These are phyloP conservation scores for Crioceris asparagi DNA, from an alignment of 2,888 invertebrate species.

Conservation along the genomic window DNA sequence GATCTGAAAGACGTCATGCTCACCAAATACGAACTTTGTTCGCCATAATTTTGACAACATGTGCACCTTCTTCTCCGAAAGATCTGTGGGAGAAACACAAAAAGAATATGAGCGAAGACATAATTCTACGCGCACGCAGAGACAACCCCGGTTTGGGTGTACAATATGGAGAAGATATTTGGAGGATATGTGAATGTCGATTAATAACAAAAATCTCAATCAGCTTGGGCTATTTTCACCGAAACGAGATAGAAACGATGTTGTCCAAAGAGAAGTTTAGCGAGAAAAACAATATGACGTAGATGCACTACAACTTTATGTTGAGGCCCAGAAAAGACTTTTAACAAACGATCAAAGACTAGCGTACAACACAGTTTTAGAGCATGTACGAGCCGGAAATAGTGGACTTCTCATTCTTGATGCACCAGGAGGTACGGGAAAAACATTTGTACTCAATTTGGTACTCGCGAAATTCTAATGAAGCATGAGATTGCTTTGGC, in stretches of 20 bases:
- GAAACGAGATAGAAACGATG: neutral
- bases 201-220: too few relatives aligned
- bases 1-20: neutral
- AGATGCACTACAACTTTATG: neutral
- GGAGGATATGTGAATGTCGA: too few relatives aligned
- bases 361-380: neutral
- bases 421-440: neutral
- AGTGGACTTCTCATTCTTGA: neutral
- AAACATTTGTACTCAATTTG: neutral
- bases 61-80: neutral
- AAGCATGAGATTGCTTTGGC: slow-evolving; percentile 3
- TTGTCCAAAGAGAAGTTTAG: neutral
- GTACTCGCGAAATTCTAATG: slow-evolving; percentile 1
- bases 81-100: slow-evolving; percentile 3
- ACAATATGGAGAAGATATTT: too few relatives aligned
- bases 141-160: too few relatives aligned
- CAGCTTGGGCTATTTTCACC: too few relatives aligned
- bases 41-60: slow-evolving; percentile 1
- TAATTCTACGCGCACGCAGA: too few relatives aligned
- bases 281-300: neutral
- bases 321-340: neutral
- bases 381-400: neutral
- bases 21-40: slow-evolving; percentile 3
- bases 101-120: too few relatives aligned
- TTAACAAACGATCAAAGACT: neutral